A percentile compares a stretch with the other conserved stretches of the same genome.
These are phyloP conservation scores for Epinotia nisella DNA, from an alignment of 2,888 invertebrate species.

Conservation along the genomic window DNA sequence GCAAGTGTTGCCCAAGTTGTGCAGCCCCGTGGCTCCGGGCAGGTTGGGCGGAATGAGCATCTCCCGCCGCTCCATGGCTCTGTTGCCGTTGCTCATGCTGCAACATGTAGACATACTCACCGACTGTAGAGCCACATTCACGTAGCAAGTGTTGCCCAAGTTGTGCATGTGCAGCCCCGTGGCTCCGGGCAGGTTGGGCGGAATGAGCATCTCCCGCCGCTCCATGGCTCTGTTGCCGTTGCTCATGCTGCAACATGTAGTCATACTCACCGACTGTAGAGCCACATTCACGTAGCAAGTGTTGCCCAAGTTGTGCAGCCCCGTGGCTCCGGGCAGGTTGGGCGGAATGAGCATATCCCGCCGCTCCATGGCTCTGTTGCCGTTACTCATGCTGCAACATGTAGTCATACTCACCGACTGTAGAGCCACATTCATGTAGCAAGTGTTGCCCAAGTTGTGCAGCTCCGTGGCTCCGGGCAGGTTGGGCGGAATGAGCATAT, in stretches of 20 bases:
- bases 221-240: conserved; percentile 68
- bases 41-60: conserved; percentile 72
- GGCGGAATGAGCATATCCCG: conserved; percentile 74
- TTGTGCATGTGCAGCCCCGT: conserved; percentile 97
- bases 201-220: conserved; percentile 71
- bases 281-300: conserved; percentile 98
- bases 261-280: conserved; percentile 87
- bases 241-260: conserved; percentile 49
- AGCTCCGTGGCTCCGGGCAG: conserved; percentile 92
- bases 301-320: conserved; percentile 96
- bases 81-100: conserved; percentile 60
- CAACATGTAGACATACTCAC: background rate
- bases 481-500: conserved; percentile 72
- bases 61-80: conserved; percentile 71
- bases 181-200: conserved; percentile 86
- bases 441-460: conserved; percentile 97
- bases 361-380: conserved; percentile 69
- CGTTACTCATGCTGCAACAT: conserved; percentile 53
- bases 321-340: conserved; percentile 89
- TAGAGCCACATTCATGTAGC: conserved; percentile 97
- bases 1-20: conserved; percentile 97
- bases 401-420: conserved; percentile 87
- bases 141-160: conserved; percentile 97
- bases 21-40: conserved; percentile 93
- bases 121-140: conserved; percentile 96